Evolutionary conservation across 2,888 invertebrate genomes (phyloP), one percentile per base, ranked within the genome.

Genomic region (Azorinus chamasolen): DNA sequence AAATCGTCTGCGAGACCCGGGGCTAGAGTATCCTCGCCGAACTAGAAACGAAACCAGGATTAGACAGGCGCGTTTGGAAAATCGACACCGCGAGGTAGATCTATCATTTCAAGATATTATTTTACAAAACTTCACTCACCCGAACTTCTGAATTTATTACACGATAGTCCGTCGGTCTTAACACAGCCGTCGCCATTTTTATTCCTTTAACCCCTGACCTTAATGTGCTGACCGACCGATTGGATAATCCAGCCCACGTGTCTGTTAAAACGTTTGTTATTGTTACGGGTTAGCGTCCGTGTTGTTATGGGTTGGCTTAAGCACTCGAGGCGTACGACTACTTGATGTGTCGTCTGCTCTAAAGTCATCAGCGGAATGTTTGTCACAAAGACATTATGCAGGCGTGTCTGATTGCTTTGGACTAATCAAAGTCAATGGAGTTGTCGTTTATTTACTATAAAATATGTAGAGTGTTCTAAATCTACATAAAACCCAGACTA

Each of bases 1-100:
- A 92, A 77, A 63, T 90, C 88, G 46, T 81, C 82, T n/a, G 82
- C 63, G 62, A 92, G 81, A 16, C 87, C 88, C 5, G 87, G 85
- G 1, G 85, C 83, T 16, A 92, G 68, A 1, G 85, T 83, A 48
- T 87, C 85, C 25, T 89, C 88, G 2, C 89, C 91, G 20, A 91
- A 63, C 91, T 91, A 85, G 50, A 86, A 62, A 6, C 43, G 39
- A 39, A 66, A 39, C 39, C 22, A 39, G 8, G 16, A 18, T 16
- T 50, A 41, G 8, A 22, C 16, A 27, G 20, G 54, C 20, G 27
- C 1, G 32, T 32, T 46, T 45, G 48, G 45, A 25, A 24, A 64
- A 39, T 51, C 16, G 4, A 22, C 1, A 22, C 4, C 20, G 4
- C 14, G 43, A 48, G 20, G 37, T 25, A 27, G 50, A 48, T 54